Evolutionary conservation across 2,113 vertebrate genomes (phyloP).

Genomic region (Pterocles burchelli): DNA sequence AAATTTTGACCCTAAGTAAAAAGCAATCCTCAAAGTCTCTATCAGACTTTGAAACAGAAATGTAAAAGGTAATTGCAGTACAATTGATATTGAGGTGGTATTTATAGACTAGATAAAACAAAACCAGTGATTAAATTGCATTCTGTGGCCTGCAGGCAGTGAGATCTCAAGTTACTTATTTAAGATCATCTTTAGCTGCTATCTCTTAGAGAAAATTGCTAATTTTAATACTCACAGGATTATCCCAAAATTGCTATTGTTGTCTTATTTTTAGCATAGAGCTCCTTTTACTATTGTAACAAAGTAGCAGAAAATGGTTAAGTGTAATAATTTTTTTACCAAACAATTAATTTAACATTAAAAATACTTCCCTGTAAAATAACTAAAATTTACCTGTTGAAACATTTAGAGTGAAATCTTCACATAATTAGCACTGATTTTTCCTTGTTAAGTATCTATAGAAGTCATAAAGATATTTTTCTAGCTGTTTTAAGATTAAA

Average conservation of each 20-base stretch:
- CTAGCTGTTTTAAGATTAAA: background rate
- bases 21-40: background rate
- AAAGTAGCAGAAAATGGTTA: background rate
- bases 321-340: background rate
- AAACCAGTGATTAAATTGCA: background rate
- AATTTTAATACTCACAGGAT: background rate
- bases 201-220: background rate
- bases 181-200: background rate
- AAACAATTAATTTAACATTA: background rate
- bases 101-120: background rate
- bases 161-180: background rate
- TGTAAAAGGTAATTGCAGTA: background rate
- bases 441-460: background rate
- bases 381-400: background rate
- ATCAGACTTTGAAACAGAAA: background rate
- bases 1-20: background rate
- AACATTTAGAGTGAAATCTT: background rate
- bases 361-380: background rate
- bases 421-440: background rate
- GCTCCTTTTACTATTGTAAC: background rate
- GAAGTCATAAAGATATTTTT: background rate
- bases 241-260: background rate
- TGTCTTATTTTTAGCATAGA: background rate
- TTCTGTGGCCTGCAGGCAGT: background rate
- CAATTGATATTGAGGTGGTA: background rate